phyloP scores from a whole-genome alignment of 2,113 vertebrate genomes.

The Neogale vison region DNA sequence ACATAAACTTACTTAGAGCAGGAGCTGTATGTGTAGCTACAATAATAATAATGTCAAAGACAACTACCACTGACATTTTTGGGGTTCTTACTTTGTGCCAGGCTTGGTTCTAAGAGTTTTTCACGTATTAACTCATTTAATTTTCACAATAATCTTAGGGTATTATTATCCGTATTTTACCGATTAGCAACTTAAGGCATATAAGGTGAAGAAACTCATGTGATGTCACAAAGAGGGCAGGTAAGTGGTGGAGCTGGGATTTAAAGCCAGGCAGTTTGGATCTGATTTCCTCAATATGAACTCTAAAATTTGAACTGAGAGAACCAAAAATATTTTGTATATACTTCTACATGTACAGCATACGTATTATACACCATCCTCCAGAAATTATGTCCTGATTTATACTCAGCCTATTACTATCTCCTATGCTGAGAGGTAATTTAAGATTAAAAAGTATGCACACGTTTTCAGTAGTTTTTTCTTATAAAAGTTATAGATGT shows the following conservation, averaged over 20 bases:
- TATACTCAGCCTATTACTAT: neutral
- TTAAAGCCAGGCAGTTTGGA: neutral
- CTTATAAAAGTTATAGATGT: neutral
- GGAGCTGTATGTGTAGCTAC: neutral
- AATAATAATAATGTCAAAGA: neutral
- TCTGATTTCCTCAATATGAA: neutral
- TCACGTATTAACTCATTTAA: neutral
- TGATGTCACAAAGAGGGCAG: neutral
- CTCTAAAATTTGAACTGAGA: neutral
- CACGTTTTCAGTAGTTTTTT: neutral
- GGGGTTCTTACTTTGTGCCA: neutral
- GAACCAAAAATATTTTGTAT: neutral
- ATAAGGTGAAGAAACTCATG: neutral
- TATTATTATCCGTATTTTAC: neutral
- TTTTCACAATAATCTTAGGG: neutral
- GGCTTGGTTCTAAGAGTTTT: neutral
- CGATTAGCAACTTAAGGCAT: neutral
- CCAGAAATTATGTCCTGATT: neutral
- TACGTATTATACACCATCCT: neutral
- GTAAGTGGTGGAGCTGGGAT: neutral
- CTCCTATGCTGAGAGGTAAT: neutral
- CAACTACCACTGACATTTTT: neutral
- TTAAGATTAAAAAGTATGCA: neutral
- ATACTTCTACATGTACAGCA: neutral
- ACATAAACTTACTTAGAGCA: neutral